Evolutionary conservation across 35 echinoderm and acorn worm genomes (phyloP).

Genomic region (Ptychodera flava): DNA sequence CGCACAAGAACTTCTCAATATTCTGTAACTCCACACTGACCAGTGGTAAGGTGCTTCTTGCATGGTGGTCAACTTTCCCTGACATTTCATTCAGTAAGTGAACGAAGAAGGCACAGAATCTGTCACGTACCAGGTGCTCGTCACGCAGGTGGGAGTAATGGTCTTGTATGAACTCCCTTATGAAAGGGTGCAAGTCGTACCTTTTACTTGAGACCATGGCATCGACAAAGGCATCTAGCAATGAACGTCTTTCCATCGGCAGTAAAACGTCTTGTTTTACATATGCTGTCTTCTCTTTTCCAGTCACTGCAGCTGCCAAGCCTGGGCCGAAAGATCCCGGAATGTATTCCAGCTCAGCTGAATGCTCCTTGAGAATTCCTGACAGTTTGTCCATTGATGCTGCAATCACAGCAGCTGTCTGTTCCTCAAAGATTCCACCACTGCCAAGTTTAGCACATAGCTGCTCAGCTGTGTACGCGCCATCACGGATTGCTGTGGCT

Average conservation of each 20-base stretch:
- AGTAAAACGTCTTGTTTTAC: slow-evolving; percentile 13
- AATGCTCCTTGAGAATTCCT: neutral
- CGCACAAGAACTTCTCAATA: slow-evolving; percentile 16
- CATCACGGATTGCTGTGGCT: neutral
- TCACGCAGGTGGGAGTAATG: slow-evolving; percentile 1
- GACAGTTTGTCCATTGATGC: neutral
- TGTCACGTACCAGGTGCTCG: neutral
- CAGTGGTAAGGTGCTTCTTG: neutral
- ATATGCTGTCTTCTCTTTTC: neutral
- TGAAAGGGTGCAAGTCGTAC: slow-evolving; percentile 4
- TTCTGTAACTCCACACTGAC: slow-evolving; percentile 13
- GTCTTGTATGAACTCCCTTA: neutral
- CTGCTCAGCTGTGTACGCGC: neutral
- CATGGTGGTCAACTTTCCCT: neutral
- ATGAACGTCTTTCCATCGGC: neutral
- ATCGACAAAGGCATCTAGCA: neutral
- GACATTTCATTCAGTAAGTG: slow-evolving; percentile 14
- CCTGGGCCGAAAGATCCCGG: neutral
- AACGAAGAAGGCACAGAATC: slow-evolving; percentile 18
- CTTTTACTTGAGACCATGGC: neutral
- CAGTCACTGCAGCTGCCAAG: neutral
- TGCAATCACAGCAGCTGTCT: neutral
- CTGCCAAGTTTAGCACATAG: neutral
- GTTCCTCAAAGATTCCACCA: neutral
- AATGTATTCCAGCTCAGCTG: neutral